These are phyloP conservation scores for Elmis aenea DNA, from an alignment of 2,888 invertebrate genomes.

Conservation along the genomic window DNA sequence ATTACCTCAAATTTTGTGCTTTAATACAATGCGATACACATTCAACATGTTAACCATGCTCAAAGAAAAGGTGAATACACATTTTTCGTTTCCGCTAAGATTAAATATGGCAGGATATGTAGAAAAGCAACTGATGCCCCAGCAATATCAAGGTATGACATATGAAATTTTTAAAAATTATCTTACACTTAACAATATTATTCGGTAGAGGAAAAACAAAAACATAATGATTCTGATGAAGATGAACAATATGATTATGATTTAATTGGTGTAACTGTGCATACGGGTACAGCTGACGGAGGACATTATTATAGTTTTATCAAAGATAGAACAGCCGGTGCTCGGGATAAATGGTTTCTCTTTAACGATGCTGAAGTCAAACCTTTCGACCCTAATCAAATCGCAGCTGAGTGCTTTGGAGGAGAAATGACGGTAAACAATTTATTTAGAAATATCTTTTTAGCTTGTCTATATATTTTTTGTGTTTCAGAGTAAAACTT, in stretches of 20 bases:
- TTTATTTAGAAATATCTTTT: conserved; percentile 26
- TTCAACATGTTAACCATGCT: conserved; percentile 98
- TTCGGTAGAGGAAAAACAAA: conserved; percentile 57
- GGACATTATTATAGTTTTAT: conserved; percentile 97
- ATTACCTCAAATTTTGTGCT: conserved; percentile 87
- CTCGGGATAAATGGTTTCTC: conserved; percentile 85
- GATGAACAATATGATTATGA: conserved; percentile 70
- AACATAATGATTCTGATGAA: conserved; percentile 47
- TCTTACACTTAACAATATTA: neutral
- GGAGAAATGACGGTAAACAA: conserved; percentile 95
- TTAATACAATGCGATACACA: conserved; percentile 95
- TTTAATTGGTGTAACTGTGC: conserved; percentile 80
- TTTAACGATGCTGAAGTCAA: conserved; percentile 94
- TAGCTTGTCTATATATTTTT: conserved; percentile 16
- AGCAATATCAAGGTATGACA: conserved; percentile 73
- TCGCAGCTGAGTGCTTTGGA: conserved; percentile 93
- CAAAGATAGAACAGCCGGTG: conserved; percentile 69
- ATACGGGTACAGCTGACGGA: conserved; percentile 96
- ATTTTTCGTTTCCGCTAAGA: conserved; percentile 90
- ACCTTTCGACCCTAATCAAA: conserved; percentile 90
- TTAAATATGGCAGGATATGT: conserved; percentile 94
- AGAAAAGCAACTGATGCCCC: conserved; percentile 88
- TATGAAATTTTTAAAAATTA: neutral
- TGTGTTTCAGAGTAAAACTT: conserved; percentile 86
- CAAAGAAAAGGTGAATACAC: conserved; percentile 95